Evolutionary conservation across 2,113 vertebrate genomes (phyloP).

Genomic region (Arizona elegans): DNA sequence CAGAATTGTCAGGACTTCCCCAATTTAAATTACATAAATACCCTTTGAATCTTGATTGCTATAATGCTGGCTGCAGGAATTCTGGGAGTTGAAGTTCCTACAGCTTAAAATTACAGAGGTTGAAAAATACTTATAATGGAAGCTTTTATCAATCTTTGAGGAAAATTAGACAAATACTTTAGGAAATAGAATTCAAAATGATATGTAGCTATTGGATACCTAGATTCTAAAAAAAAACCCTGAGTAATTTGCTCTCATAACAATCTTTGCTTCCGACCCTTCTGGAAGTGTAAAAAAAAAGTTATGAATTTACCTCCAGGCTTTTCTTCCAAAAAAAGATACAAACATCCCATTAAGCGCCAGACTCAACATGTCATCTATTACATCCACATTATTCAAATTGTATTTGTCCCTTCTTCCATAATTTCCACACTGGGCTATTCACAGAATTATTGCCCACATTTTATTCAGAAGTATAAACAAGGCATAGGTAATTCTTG

Average conservation of each 20-base stretch:
- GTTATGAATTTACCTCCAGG: background rate
- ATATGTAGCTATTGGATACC: background rate
- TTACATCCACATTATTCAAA: background rate
- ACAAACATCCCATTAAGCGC: background rate
- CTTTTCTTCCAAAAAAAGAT: background rate
- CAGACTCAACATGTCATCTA: background rate
- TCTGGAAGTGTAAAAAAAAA: background rate
- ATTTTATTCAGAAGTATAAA: background rate
- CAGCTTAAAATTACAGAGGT: background rate
- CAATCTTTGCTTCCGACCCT: background rate
- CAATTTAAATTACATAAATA: background rate
- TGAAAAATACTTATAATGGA: background rate
- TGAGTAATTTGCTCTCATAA: background rate
- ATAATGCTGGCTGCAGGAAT: background rate
- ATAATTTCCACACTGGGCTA: background rate
- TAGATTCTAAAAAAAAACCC: background rate
- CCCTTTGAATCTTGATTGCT: background rate
- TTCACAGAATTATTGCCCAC: background rate
- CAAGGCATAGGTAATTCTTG: background rate
- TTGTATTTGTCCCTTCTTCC: background rate
- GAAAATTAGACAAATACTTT: background rate
- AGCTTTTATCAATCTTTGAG: background rate
- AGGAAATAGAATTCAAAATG: background rate
- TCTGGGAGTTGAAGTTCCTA: background rate
- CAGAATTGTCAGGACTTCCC: background rate